Conservation (phyloP, 2,797 vertebrate genomes). For the Pangasius macronema region DNA sequence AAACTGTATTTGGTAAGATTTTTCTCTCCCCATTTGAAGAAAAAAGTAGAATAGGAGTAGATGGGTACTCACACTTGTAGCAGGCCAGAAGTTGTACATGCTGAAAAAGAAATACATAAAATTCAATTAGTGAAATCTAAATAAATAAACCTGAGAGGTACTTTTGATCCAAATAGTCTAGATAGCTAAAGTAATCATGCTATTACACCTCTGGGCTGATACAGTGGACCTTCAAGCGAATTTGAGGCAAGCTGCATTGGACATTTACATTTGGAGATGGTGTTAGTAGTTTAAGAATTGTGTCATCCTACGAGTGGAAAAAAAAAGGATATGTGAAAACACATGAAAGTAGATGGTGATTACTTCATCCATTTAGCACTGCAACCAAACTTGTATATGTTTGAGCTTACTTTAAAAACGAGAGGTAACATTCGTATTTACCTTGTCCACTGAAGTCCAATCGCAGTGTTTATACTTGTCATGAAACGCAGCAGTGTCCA, state of each 20-base stretch:
- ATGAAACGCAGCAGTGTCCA: background rate
- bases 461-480: background rate
- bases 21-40: background rate
- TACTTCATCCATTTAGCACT: background rate
- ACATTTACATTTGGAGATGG: background rate
- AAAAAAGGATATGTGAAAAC: background rate
- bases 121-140: background rate
- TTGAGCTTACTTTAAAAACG: background rate
- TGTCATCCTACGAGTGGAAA: background rate
- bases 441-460: background rate
- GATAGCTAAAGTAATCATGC: background rate
- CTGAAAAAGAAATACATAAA: conserved; percentile 3
- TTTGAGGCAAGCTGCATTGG: background rate
- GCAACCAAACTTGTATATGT: background rate
- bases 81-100: background rate
- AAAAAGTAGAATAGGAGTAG: background rate
- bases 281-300: background rate
- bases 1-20: background rate
- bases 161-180: background rate
- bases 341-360: background rate
- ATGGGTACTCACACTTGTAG: background rate
- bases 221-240: background rate
- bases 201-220: background rate
- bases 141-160: background rate
- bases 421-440: background rate